phyloP scores from a whole-genome alignment of 1,140 invertebrate genomes.

The Drosophila nigromelanica region DNA sequence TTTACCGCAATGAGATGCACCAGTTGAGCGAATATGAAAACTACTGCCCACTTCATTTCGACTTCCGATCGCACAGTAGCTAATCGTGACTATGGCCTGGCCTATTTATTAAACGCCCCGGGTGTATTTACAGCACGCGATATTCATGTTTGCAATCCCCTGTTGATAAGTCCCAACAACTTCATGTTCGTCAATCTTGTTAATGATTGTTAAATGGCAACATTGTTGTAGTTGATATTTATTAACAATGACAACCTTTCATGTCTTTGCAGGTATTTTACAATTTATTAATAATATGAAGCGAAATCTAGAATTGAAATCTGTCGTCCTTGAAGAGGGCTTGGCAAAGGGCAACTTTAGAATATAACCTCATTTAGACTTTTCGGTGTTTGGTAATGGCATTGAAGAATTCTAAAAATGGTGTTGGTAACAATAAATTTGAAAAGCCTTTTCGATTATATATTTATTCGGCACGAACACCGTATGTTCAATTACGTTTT shows the following conservation, averaged over 20 bases:
- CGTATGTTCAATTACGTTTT: too few relatives aligned
- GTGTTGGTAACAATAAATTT: neutral
- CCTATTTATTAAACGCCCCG: conserved; percentile 50
- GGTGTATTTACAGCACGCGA: conserved; percentile 41
- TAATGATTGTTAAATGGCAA: conserved; percentile 26
- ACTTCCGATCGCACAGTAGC: neutral
- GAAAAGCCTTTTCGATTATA: too few relatives aligned
- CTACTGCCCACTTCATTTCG: conserved; percentile 53
- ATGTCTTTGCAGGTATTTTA: neutral
- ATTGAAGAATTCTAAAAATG: too few relatives aligned
- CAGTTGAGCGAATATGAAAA: conserved; percentile 32
- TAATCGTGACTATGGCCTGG: neutral
- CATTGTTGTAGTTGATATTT: conserved; percentile 48
- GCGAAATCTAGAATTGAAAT: neutral
- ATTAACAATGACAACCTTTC: conserved; percentile 6
- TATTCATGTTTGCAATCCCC: conserved; percentile 39
- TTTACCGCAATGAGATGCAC: conserved; percentile 52
- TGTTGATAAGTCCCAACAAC: neutral
- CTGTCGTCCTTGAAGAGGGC: neutral
- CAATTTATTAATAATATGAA: neutral
- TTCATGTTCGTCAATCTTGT: conserved; percentile 35
- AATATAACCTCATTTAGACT: too few relatives aligned
- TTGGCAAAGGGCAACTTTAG: neutral
- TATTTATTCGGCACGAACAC: too few relatives aligned
- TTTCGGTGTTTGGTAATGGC: too few relatives aligned